Base-by-base conservation (phyloP, 2,888 invertebrate species). In the Drosophila borborema region DNA sequence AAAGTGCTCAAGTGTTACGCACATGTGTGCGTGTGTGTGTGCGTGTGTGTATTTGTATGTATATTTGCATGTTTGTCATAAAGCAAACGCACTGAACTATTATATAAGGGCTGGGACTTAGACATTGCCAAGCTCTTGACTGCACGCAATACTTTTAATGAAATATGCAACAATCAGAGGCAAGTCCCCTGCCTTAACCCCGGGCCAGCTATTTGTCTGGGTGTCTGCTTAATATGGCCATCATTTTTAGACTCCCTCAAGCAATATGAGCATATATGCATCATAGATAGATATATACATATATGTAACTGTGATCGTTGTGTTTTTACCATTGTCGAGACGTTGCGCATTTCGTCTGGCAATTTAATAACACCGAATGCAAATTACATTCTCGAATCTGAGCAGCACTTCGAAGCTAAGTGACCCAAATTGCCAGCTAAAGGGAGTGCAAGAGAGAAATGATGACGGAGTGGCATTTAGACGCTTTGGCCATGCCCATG, bases 91-190 rank as follows among this genome's bases (percentile, higher is more conserved):
- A 72, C 49, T 43, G 59, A 40, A 51, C 54, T 51, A 49, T 49
- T 49, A 51, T 36, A 23, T 60, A 64, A 60, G 46, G 43, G 54
- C 61, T 34, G 60, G 64, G 64, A 16, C 38, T 60, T 28, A 51
- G 54, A 55, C 56, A 75, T 67, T 65, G 54, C 49, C 51, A 48
- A 56, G 65, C 53, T 64, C 80, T 34, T 36, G 53, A 66, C 67
- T 76, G 60, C 66, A 72, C 72, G 85, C 82, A 89, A 87, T 86
- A 81, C 75, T 89, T 85, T 85, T 85, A 86, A 85, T 85, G 89
- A 89, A 86, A 86, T 89, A 89, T 76, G 85, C 71, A 86, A 86
- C 77, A 88, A 72, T 81, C 85, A 79, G 74, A 74, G 68, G 41
- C 31, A 45, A 38, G 55, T 23, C 34, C 34, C 45, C 34, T 10